These are phyloP conservation scores for Drosophila equinoxialis DNA, from an alignment of 1,140 invertebrate genomes.

Conservation along the genomic window DNA sequence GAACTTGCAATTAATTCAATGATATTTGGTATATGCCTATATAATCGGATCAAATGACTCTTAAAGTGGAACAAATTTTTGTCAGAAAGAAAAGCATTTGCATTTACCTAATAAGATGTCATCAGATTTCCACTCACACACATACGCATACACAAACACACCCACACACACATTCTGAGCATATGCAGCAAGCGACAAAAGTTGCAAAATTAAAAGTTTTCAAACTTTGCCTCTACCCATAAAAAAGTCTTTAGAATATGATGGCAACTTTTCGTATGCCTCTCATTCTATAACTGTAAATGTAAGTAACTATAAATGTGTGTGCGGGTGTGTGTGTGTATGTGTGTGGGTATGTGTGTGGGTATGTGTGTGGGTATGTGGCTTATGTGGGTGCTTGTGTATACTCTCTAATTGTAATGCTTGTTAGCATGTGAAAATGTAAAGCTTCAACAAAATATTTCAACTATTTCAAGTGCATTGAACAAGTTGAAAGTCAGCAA, in stretches of 20 bases:
- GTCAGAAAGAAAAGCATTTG: background rate
- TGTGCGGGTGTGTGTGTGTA: background rate
- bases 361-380: background rate
- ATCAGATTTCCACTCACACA: slow-evolving; percentile 39
- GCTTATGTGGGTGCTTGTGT: background rate
- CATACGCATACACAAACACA: slow-evolving; percentile 15
- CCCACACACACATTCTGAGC: slow-evolving; percentile 1
- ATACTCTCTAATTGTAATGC: background rate
- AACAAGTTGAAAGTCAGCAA: background rate
- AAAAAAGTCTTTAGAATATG: slow-evolving; percentile 31
- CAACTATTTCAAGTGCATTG: slow-evolving; percentile 2
- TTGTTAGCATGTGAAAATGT: background rate
- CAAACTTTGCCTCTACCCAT: background rate
- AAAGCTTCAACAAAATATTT: slow-evolving; percentile 7
- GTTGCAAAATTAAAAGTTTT: slow-evolving; percentile 60
- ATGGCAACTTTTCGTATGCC: slow-evolving; percentile 9
- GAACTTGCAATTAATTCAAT: slow-evolving; percentile 12
- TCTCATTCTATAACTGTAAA: background rate
- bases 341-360: background rate
- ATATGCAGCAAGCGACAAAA: slow-evolving; percentile 57
- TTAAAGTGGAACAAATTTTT: background rate
- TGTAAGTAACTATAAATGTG: background rate
- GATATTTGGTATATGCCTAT: background rate
- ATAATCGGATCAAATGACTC: background rate
- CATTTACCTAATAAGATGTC: slow-evolving; percentile 47